Percentiles rank a stretch among this genome's conserved stretches.
Evolutionary conservation across 1,140 invertebrate species (phyloP).

Genomic region (Neoseiulus cucumeris): DNA sequence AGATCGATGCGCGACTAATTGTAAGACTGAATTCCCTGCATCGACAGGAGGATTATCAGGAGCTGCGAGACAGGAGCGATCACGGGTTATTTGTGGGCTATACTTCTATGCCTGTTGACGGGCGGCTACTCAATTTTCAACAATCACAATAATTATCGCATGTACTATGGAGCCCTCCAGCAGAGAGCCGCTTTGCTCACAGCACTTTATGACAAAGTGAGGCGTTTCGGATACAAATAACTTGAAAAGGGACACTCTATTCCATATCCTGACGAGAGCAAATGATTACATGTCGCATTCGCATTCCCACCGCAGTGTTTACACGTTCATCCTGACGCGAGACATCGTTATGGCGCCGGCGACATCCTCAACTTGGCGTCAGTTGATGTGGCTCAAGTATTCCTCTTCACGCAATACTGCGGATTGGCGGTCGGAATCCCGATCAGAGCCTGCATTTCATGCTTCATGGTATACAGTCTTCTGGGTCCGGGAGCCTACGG

Average conservation of each 20-base stretch:
- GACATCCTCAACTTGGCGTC: conserved; percentile 2
- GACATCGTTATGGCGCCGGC: not conserved
- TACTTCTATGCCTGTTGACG: not conserved
- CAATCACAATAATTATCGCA: not conserved
- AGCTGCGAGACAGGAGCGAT: not conserved
- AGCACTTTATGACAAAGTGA: not conserved
- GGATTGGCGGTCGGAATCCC: not conserved
- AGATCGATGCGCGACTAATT: too few relatives aligned
- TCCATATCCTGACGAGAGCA: not conserved
- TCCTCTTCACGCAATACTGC: not conserved
- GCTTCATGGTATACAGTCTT: not conserved
- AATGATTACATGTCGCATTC: not conserved
- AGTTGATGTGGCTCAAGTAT: not conserved
- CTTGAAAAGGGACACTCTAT: not conserved
- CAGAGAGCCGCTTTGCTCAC: not conserved
- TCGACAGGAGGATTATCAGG: not conserved
- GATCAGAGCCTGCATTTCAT: not conserved
- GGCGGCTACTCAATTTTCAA: not conserved
- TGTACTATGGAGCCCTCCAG: not conserved
- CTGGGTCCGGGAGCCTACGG: not conserved
- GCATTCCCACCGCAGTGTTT: not conserved
- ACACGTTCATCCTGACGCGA: not conserved
- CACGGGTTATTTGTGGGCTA: not conserved
- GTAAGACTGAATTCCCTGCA: too few relatives aligned
- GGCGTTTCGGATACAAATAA: not conserved